phyloP scores from a whole-genome alignment of 2,113 vertebrate genomes.

The Micromys minutus region DNA sequence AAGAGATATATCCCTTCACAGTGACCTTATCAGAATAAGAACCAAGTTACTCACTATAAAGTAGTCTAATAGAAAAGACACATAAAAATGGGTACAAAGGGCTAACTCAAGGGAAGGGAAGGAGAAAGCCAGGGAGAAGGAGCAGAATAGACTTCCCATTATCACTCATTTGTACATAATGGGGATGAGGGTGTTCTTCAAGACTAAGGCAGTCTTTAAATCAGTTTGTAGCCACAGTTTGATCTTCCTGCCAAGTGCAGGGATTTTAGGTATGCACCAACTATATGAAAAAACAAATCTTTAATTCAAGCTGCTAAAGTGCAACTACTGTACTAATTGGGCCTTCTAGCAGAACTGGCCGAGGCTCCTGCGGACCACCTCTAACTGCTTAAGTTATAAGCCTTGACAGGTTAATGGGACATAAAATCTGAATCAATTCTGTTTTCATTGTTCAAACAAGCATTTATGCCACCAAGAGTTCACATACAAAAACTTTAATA shows the following conservation, averaged over 20 bases:
- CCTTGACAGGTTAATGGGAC: not conserved
- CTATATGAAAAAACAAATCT: not conserved
- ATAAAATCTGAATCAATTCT: not conserved
- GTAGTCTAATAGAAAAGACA: not conserved
- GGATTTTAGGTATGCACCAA: not conserved
- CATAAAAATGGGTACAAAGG: not conserved
- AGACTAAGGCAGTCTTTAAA: not conserved
- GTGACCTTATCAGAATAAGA: not conserved
- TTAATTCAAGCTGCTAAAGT: not conserved
- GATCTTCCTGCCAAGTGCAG: not conserved
- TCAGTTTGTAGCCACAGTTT: not conserved
- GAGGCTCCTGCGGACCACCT: not conserved
- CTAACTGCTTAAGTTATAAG: not conserved
- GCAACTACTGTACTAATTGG: constrained; percentile 34
- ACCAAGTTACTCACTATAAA: not conserved
- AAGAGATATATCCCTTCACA: not conserved
- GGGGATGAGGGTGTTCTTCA: accelerated
- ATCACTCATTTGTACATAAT: not conserved
- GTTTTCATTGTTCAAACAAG: constrained; percentile 4
- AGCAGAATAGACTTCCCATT: not conserved
- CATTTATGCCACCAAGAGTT: not conserved
- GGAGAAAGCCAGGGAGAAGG: not conserved
- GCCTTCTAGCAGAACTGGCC: not conserved
- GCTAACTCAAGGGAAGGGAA: not conserved
- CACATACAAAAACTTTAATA: not conserved